phyloP scores from a whole-genome alignment of 2,797 vertebrate species.

The Enteromius anoplus region DNA sequence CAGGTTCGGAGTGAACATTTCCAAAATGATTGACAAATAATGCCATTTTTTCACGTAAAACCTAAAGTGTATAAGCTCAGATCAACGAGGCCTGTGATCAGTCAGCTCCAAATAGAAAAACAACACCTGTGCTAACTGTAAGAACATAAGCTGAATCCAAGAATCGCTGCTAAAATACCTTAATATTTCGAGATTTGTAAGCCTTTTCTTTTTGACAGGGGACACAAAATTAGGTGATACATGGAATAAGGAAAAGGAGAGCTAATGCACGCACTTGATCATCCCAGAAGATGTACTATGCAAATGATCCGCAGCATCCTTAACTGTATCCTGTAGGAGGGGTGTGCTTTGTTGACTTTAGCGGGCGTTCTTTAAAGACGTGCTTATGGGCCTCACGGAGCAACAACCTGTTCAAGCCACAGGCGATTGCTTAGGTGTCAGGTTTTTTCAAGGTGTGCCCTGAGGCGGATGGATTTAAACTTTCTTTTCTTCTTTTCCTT shows the following conservation, averaged over 20 bases:
- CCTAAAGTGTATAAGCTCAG: background rate
- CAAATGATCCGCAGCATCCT: conserved; percentile 79
- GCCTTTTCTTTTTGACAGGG: background rate
- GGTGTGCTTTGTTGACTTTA: conserved; percentile 75
- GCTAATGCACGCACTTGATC: background rate
- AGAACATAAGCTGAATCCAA: background rate
- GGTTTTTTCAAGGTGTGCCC: conserved; percentile 47
- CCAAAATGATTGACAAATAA: background rate
- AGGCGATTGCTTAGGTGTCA: conserved; percentile 57
- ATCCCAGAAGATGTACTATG: conserved; percentile 70
- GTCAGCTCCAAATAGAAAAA: background rate
- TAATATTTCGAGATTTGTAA: background rate
- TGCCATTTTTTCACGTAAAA: background rate
- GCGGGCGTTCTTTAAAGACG: conserved; percentile 55
- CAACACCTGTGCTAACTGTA: background rate
- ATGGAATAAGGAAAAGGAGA: conserved; percentile 14
- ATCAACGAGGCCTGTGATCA: background rate
- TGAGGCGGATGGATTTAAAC: conserved; percentile 23
- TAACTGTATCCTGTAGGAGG: conserved; percentile 78
- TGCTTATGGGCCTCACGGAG: conserved; percentile 23
- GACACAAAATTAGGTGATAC: background rate
- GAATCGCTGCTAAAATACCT: background rate
- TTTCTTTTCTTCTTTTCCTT: background rate
- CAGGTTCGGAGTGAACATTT: background rate
- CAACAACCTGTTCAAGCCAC: conserved; percentile 52